Base-by-base conservation (phyloP, 2,797 vertebrate genomes). In the Pangasius mekongensis region DNA sequence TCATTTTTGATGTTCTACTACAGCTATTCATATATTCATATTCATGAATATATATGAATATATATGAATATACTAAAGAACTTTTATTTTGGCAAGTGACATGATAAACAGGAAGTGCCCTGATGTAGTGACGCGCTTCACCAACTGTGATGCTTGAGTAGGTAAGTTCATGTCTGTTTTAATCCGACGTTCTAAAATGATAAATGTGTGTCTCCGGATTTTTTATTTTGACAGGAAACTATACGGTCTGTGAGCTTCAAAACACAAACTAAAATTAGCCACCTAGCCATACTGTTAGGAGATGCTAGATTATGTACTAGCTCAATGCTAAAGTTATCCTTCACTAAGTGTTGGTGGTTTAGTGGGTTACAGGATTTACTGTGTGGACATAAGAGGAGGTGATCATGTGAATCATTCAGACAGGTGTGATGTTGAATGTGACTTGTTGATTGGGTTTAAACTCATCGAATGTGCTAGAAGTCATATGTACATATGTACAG, bases 1-100 rank as follows among this genome's bases (percentile, higher is more conserved):
- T 73, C 1, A 13, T 74, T 24, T 74, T 36, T 69, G 30, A 62
- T 27, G 60, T 62, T 33, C n/a, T n/a, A n/a, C n/a, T n/a, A n/a
- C n/a, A n/a, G n/a, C n/a, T n/a, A n/a, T n/a, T n/a, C n/a, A n/a
- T n/a, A n/a, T n/a, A n/a, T n/a, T n/a, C n/a, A n/a, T n/a, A n/a
- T n/a, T n/a, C n/a, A n/a, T n/a, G n/a, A n/a, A n/a, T n/a, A n/a
- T n/a, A n/a, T n/a, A n/a, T n/a, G n/a, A n/a, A n/a, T n/a, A n/a
- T n/a, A n/a, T n/a, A n/a, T n/a, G n/a, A n/a, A n/a, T 43, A 43
- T 5, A 43, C 43, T 6, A 7, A n/a, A 52, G 11, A 52, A 85
- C 88, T 87, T 87, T 89, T 89, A 89, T 87, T 89, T 89, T 89
- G 85, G 11, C 14, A 52, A n/a, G 10, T 13, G 20, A 14, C 30